Percentiles rank a stretch among this genome's conserved stretches.
Evolutionary conservation across 2,888 invertebrate species (phyloP).

Genomic region (Xestia sexstrigata): DNA sequence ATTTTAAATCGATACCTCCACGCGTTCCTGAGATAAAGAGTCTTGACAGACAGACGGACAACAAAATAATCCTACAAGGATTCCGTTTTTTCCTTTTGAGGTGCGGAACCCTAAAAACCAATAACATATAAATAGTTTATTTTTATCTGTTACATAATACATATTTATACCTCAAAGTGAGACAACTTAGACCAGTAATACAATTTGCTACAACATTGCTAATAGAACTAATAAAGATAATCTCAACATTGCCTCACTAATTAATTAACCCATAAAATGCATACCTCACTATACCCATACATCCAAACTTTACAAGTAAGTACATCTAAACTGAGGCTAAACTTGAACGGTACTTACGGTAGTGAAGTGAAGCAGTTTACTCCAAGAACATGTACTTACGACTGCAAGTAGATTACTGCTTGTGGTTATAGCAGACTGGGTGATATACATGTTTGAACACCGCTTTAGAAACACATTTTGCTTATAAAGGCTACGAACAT

Average conservation of each 20-base stretch:
- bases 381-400: constrained; percentile 28
- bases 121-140: too few species aligned
- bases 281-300: neutral
- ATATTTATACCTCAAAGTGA: neutral
- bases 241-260: neutral
- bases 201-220: neutral
- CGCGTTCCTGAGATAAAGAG: too few species aligned
- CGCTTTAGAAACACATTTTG: constrained; percentile 44
- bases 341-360: constrained; percentile 48
- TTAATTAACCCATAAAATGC: constrained; percentile 30
- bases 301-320: constrained; percentile 28
- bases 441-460: constrained; percentile 43
- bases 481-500: constrained; percentile 20
- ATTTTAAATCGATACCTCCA: too few species aligned
- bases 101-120: too few species aligned
- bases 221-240: constrained; percentile 6
- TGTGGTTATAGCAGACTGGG: constrained; percentile 39
- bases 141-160: neutral
- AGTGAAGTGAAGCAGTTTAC: constrained; percentile 49
- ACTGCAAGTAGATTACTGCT: constrained; percentile 55
- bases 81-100: too few species aligned
- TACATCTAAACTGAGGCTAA: constrained; percentile 44
- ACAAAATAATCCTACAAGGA: too few species aligned
- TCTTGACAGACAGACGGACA: too few species aligned
- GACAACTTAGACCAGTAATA: neutral